phyloP scores from a whole-genome alignment of 2,797 vertebrate genomes.

The Pteronotus mesoamericanus region DNA sequence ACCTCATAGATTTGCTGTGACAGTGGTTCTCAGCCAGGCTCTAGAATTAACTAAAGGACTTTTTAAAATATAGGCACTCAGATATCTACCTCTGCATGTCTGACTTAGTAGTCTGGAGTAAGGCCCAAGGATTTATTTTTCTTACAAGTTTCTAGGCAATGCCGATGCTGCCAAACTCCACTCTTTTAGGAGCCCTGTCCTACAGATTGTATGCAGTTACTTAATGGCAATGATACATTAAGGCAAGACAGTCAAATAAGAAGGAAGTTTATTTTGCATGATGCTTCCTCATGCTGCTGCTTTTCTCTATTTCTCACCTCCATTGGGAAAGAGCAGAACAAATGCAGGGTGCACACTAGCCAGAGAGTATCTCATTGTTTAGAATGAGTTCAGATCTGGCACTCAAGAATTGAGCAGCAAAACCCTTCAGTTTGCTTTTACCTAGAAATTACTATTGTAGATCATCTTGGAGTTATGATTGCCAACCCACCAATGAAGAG shows the following conservation, averaged over 20 bases:
- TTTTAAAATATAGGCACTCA: background rate
- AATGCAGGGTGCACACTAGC: background rate
- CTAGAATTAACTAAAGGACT: background rate
- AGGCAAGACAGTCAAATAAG: background rate
- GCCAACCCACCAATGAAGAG: background rate
- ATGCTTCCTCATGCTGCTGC: background rate
- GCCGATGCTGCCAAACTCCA: background rate
- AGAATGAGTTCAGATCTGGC: background rate
- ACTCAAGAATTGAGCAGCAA: background rate
- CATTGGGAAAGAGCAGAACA: background rate
- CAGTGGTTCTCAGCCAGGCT: background rate
- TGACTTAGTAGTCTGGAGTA: background rate
- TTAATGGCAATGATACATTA: background rate
- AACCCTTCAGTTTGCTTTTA: background rate
- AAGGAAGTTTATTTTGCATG: background rate
- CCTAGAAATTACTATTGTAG: background rate
- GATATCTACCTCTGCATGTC: background rate
- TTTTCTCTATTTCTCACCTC: slow-evolving; percentile 13
- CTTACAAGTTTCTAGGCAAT: background rate
- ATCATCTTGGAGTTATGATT: background rate
- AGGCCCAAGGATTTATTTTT: background rate
- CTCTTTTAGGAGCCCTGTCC: background rate
- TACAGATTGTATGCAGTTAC: background rate
- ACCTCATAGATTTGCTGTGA: background rate
- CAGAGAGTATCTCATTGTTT: background rate